phyloP scores from a whole-genome alignment of 2,113 vertebrate species.

The Rhabdomys dilectus region DNA sequence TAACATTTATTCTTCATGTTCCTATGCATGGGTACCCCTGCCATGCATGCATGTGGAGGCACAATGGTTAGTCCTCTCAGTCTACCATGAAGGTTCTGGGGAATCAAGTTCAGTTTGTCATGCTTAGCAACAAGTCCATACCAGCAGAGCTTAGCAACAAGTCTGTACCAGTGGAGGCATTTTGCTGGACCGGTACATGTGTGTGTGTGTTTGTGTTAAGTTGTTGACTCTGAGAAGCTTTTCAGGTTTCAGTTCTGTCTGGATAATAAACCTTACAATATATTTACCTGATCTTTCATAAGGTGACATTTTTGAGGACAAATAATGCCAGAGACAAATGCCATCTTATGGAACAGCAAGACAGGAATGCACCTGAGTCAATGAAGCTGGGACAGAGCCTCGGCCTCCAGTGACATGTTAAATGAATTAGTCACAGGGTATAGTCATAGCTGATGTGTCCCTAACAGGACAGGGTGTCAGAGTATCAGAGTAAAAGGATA shows the following conservation, averaged over 20 bases:
- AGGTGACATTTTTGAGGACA: neutral
- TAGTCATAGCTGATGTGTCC: neutral
- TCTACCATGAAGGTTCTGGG: neutral
- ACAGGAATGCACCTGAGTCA: neutral
- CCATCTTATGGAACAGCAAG: neutral
- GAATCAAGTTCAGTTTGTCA: neutral
- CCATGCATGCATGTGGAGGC: neutral
- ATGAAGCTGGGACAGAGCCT: neutral
- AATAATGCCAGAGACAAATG: neutral
- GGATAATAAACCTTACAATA: neutral
- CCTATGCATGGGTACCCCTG: neutral
- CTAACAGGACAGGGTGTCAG: neutral
- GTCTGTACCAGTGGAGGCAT: neutral
- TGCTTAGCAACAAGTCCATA: neutral
- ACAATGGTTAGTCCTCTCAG: neutral
- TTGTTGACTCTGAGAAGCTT: neutral
- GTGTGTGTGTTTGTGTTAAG: neutral
- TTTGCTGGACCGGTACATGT: neutral
- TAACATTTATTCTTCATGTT: neutral
- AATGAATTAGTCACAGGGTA: neutral
- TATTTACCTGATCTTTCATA: conserved; percentile 2
- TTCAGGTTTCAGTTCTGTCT: conserved; percentile 13
- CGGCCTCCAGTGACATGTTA: neutral
- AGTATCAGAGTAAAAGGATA: neutral
- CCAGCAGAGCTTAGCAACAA: neutral